A percentile compares a stretch with the other conserved stretches of the same genome.
Conservation (phyloP, 2,113 vertebrate species). For the Melospiza georgiana region DNA sequence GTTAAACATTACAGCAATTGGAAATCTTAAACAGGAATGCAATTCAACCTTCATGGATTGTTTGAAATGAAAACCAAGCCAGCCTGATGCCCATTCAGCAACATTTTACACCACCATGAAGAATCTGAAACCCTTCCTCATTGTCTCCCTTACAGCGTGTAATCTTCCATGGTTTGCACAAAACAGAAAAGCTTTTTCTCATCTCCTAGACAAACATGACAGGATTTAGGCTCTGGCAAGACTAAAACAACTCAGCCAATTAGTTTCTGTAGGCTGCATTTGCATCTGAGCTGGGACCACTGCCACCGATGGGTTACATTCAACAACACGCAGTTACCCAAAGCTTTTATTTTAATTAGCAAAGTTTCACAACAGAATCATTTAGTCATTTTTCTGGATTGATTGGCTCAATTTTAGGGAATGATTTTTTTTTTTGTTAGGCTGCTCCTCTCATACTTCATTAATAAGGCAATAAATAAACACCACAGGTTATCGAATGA, state of each 20-base stretch:
- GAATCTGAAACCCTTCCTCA: accelerated
- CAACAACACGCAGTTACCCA: not conserved
- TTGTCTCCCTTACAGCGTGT: not conserved
- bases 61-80: not conserved
- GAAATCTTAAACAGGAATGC: not conserved
- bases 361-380: not conserved
- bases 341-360: constrained; percentile 18
- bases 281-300: not conserved
- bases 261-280: not conserved
- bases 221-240: not conserved
- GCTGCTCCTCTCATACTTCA: not conserved
- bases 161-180: not conserved
- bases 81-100: not conserved
- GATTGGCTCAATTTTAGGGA: not conserved
- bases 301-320: not conserved
- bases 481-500: not conserved
- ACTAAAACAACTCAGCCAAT: not conserved
- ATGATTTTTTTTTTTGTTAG: not conserved
- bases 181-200: not conserved
- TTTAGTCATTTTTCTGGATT: not conserved
- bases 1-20: not conserved
- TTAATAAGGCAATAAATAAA: not conserved
- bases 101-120: accelerated
- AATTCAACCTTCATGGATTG: not conserved
- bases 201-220: not conserved